Conservation (phyloP, 1,140 invertebrate genomes). For the Psilanteris sp. region DNA sequence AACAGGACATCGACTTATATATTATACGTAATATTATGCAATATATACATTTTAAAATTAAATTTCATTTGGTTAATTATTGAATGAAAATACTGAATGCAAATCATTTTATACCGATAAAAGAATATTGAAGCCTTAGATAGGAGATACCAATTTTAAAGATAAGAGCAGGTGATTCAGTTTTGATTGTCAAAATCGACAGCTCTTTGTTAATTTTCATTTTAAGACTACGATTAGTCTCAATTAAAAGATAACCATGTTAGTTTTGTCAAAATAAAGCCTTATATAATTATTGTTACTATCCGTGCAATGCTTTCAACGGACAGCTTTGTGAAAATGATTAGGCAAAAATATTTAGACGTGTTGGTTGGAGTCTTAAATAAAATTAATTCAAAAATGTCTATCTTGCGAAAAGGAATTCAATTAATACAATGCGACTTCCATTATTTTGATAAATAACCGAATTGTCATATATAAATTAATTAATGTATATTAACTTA, state of each 20-base stretch:
- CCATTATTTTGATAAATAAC: too few relatives aligned
- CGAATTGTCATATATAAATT: too few relatives aligned
- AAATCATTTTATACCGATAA: conserved; percentile 5
- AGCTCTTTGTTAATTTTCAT: conserved; percentile 6
- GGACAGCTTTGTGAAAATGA: conserved; percentile 42
- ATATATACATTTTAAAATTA: conserved; percentile 18
- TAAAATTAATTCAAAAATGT: too few relatives aligned
- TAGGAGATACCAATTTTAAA: conserved; percentile 17
- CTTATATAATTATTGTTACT: conserved; percentile 76
- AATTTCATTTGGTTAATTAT: conserved; percentile 29
- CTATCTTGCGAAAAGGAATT: too few relatives aligned
- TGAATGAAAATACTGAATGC: conserved; percentile 3
- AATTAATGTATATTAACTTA: too few relatives aligned
- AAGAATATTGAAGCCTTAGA: conserved; percentile 39
- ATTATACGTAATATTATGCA: conserved; percentile 31
- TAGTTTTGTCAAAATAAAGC: conserved; percentile 70
- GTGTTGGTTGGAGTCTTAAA: too few relatives aligned
- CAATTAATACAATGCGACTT: too few relatives aligned
- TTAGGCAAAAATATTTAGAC: too few relatives aligned
- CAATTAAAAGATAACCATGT: conserved; percentile 72
- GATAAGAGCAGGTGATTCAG: conserved; percentile 20
- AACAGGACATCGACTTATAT: conserved; percentile 17
- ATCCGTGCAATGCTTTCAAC: conserved; percentile 68
- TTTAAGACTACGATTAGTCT: too few relatives aligned
- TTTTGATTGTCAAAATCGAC: conserved; percentile 15